phyloP scores from a whole-genome alignment of 2,888 invertebrate species.

The Glaucopsyche alexis region DNA sequence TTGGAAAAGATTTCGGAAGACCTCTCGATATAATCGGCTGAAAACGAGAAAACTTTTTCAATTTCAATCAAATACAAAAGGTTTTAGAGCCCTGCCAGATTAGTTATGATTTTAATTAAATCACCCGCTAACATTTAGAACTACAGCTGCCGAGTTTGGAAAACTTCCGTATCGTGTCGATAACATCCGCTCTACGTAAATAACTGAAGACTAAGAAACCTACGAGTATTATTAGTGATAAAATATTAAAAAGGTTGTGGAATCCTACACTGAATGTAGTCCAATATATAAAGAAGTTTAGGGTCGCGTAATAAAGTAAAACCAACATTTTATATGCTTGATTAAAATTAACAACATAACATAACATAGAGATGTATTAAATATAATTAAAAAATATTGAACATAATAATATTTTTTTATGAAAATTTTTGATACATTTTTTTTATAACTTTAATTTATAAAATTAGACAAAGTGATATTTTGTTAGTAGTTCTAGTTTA shows the following conservation, averaged over 20 bases:
- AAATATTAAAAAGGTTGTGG: not conserved
- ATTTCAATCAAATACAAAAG: slow-evolving; percentile 66
- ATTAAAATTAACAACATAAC: too few relatives aligned
- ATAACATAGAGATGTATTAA: too few relatives aligned
- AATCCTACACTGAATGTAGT: not conserved
- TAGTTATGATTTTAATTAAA: slow-evolving; percentile 62
- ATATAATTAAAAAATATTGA: too few relatives aligned
- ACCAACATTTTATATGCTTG: too few relatives aligned
- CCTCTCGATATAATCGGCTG: slow-evolving; percentile 62
- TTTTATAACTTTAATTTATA: too few relatives aligned
- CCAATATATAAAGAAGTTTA: too few relatives aligned
- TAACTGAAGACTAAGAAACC: not conserved
- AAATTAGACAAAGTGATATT: too few relatives aligned
- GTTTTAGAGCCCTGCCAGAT: slow-evolving; percentile 52
- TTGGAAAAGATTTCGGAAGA: slow-evolving; percentile 62
- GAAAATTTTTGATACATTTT: too few relatives aligned
- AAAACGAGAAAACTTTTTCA: slow-evolving; percentile 76
- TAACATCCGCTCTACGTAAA: not conserved
- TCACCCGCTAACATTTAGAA: slow-evolving; percentile 35
- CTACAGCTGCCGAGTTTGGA: slow-evolving; percentile 20
- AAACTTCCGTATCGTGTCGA: slow-evolving; percentile 19
- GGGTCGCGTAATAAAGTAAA: too few relatives aligned
- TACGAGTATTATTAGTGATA: too few relatives aligned
- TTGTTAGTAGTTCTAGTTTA: not conserved
- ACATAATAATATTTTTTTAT: too few relatives aligned